Base-by-base conservation (phyloP, 2,797 vertebrate genomes). In the Characodon lateralis region DNA sequence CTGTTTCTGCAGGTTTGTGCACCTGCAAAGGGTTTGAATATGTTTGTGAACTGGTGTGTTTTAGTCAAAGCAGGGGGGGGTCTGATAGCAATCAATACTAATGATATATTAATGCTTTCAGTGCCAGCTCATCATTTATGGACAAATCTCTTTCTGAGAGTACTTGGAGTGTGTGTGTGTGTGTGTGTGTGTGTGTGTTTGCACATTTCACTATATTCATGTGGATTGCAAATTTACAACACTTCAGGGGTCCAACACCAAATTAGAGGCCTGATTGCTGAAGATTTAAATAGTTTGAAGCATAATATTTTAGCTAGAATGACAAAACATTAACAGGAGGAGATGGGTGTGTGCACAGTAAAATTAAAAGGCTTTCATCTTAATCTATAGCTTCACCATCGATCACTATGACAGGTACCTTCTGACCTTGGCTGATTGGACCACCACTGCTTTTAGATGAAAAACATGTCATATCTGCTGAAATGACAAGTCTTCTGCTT, bases 61-160 rank as follows among this genome's bases (percentile, higher is more conserved):
- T 69, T 68, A 59, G 79, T 71, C 82, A 86, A 89, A 87, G 78
- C 77, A 74, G 24, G 41, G 2, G 2, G 87, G 82, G 89, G 85
- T 94, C 93, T 93, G 89, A 95, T 95, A 91, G 91, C 91, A 91
- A 97, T 98, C 97, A 95, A 98, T 97, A 92, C 93, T 96, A 96
- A 97, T 98, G 95, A 97, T 94, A 95, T 97, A 97, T 97, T 97
- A 97, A 98, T 97, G 96, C 96, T 95, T 95, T 96, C 92, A 96
- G 87, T 91, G 93, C 91, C 91, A 90, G 92, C 93, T 90, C 93
- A 95, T 95, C 92, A 93, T 94, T 95, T 94, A 95, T 87, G 85
- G 85, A 78, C 89, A 93, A 93, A 94, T 92, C 85, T 87, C 81
- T 83, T 81, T 88, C 81, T 84, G 84, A 80, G 85, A n/a, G 39